A percentile compares a stretch with the other conserved stretches of the same genome.
Evolutionary conservation across 2,888 invertebrate genomes (phyloP).

Genomic region (Spodoptera picta): DNA sequence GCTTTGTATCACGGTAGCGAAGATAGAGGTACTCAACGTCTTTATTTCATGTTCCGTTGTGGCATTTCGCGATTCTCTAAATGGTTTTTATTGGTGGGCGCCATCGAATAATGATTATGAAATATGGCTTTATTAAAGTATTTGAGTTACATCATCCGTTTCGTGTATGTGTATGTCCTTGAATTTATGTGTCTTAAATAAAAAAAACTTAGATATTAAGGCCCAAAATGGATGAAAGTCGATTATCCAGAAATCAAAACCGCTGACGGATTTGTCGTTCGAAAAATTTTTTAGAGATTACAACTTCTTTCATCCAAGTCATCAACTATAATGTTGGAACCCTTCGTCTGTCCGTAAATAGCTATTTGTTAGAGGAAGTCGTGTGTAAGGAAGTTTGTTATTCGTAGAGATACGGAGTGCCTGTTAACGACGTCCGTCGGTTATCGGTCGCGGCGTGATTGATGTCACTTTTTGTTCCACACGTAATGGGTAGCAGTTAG

Average conservation of each 20-base stretch:
- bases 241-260: not conserved
- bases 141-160: too few species aligned
- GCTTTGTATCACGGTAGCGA: constrained; percentile 16
- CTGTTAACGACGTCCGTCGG: constrained; percentile 62
- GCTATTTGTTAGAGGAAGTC: constrained; percentile 46
- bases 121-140: not conserved
- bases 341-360: constrained; percentile 42
- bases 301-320: constrained; percentile 26
- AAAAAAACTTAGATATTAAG: too few species aligned
- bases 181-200: too few species aligned
- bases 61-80: not conserved
- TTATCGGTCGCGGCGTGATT: constrained; percentile 56
- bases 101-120: not conserved
- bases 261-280: not conserved
- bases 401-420: constrained; percentile 38
- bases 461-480: constrained; percentile 52
- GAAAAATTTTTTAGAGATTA: not conserved
- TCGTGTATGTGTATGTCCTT: too few species aligned
- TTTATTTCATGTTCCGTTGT: constrained; percentile 23
- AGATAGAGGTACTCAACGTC: constrained; percentile 5
- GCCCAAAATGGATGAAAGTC: too few species aligned
- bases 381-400: constrained; percentile 50
- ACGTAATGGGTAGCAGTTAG: constrained; percentile 18
- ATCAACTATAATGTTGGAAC: constrained; percentile 4
- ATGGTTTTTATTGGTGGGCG: not conserved